A percentile compares a stretch with the other conserved stretches of the same genome.
phyloP scores from a whole-genome alignment of 2,888 invertebrate species.

The Thera obeliscata region DNA sequence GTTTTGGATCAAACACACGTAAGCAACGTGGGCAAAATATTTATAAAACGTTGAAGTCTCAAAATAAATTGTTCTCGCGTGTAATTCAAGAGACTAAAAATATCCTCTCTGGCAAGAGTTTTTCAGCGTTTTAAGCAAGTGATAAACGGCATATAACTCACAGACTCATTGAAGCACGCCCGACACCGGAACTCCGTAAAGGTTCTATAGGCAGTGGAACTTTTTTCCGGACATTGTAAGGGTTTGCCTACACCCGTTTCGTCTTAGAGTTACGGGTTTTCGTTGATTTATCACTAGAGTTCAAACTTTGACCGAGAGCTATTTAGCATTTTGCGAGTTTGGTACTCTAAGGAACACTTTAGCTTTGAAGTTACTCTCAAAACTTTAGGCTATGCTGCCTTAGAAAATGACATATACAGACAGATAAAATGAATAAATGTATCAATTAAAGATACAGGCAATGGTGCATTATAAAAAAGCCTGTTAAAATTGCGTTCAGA shows the following conservation, averaged over 20 bases:
- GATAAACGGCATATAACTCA: slow-evolving; percentile 27
- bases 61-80: neutral
- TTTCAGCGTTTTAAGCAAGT: slow-evolving; percentile 4
- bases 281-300: slow-evolving; percentile 18
- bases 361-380: neutral
- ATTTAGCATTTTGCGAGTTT: neutral
- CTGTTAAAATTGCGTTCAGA: too few species aligned
- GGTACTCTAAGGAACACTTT: neutral
- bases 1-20: too few species aligned
- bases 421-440: too few species aligned
- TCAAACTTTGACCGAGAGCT: slow-evolving; percentile 5
- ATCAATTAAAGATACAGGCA: too few species aligned
- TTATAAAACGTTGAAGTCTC: too few species aligned
- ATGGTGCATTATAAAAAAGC: too few species aligned
- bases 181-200: slow-evolving; percentile 5
- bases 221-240: slow-evolving; percentile 23
- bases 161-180: slow-evolving; percentile 15
- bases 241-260: slow-evolving; percentile 19
- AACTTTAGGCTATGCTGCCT: too few species aligned
- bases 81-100: too few species aligned
- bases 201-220: slow-evolving; percentile 3
- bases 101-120: neutral
- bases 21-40: too few species aligned
- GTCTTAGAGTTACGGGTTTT: slow-evolving; percentile 19
- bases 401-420: too few species aligned